Conservation (phyloP, 1,140 invertebrate species). For the Drosophila nikananu region DNA sequence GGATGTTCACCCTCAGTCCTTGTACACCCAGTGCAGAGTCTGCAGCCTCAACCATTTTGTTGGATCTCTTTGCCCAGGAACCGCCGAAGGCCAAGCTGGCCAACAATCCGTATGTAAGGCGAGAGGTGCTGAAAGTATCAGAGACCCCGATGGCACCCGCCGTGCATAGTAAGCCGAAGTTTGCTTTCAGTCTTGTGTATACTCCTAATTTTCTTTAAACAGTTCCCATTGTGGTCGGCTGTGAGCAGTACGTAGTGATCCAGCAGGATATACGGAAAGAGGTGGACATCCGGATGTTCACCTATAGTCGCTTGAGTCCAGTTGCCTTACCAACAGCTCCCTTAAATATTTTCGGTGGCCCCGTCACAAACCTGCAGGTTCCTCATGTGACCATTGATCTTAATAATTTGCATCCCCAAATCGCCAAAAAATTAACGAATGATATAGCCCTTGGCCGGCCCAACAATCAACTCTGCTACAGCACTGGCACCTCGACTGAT, state of each 20-base stretch:
- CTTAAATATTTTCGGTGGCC: background rate
- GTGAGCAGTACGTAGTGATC: constrained; percentile 54
- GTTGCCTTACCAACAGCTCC: background rate
- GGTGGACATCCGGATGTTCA: constrained; percentile 54
- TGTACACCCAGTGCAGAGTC: background rate
- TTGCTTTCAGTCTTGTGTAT: too few relatives aligned
- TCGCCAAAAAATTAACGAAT: too few relatives aligned
- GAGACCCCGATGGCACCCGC: constrained; percentile 57
- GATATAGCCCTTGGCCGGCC: constrained; percentile 39
- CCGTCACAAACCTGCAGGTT: background rate
- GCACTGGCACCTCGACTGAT: constrained; percentile 43
- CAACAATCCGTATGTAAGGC: constrained; percentile 17
- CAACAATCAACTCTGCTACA: constrained; percentile 35
- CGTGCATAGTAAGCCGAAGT: constrained; percentile 49
- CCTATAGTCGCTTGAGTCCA: constrained; percentile 34
- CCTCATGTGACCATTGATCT: background rate
- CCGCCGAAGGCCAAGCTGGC: constrained; percentile 9
- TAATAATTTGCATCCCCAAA: background rate
- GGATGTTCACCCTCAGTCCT: constrained; percentile 46
- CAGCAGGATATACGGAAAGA: constrained; percentile 72
- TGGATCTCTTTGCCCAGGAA: background rate
- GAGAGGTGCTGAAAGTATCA: constrained; percentile 50
- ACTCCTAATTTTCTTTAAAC: too few relatives aligned
- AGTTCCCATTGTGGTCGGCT: constrained; percentile 70
- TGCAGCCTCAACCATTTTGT: background rate